These are phyloP conservation scores for Tachysurus fulvidraco DNA, from an alignment of 2,113 vertebrate species.

Conservation along the genomic window DNA sequence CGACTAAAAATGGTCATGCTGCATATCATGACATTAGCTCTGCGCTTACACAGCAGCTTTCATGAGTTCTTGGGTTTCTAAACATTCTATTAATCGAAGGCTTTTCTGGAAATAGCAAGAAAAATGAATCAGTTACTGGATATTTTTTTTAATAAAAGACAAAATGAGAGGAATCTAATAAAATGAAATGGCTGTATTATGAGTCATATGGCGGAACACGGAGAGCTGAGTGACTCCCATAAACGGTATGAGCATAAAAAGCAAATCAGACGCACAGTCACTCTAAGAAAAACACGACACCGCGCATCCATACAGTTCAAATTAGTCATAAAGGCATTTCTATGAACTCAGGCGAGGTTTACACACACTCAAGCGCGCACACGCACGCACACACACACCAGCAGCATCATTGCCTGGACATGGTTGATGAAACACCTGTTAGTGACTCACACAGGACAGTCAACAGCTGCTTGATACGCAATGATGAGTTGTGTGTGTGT, in stretches of 20 bases:
- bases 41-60: not conserved
- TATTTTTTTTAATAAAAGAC: not conserved
- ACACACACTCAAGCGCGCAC: constrained; percentile 56
- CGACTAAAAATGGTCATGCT: not conserved
- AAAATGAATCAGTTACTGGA: not conserved
- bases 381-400: constrained; percentile 39
- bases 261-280: not conserved
- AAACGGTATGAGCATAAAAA: constrained; percentile 1
- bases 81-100: not conserved
- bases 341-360: not conserved
- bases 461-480: constrained; percentile 45
- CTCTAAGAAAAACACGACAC: not conserved
- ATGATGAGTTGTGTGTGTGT: constrained; percentile 14
- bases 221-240: constrained; percentile 17
- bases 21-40: not conserved
- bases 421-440: constrained; percentile 49
- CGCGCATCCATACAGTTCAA: not conserved
- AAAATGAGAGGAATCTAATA: constrained; percentile 16
- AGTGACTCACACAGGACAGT: constrained; percentile 53
- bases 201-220: constrained; percentile 21
- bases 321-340: constrained; percentile 28
- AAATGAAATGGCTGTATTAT: constrained; percentile 14
- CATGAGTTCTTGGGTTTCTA: too few species aligned
- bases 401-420: constrained; percentile 52
- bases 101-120: not conserved